A percentile compares a stretch with the other conserved stretches of the same genome.
Conservation (phyloP, 2,797 vertebrate genomes). For the Gallinago solitaria region DNA sequence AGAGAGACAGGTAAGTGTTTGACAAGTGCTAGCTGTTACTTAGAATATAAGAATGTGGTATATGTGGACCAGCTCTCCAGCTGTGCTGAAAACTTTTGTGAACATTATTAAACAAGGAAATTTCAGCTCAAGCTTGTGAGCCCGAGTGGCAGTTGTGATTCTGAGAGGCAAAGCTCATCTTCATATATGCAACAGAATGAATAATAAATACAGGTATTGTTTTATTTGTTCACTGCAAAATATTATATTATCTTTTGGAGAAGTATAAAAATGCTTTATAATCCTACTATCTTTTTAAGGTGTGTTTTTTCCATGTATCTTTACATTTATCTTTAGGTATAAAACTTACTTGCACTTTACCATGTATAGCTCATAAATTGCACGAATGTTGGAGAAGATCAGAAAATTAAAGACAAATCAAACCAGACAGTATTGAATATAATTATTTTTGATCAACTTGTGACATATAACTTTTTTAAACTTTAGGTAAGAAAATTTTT, state of each 20-base stretch:
- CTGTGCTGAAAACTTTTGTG: background rate
- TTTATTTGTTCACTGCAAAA: background rate
- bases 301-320: background rate
- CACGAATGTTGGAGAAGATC: background rate
- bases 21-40: background rate
- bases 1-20: slow-evolving; percentile 83
- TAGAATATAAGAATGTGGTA: background rate
- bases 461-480: background rate
- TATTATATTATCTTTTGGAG: background rate
- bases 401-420: background rate
- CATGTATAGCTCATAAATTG: background rate
- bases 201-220: background rate
- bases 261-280: background rate
- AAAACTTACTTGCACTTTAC: background rate
- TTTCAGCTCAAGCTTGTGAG: background rate
- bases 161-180: background rate
- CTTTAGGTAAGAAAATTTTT: background rate
- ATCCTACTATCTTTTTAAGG: background rate
- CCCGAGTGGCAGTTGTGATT: background rate
- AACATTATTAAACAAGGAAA: background rate
- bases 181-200: background rate
- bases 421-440: background rate
- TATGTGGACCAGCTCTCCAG: background rate
- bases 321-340: too few relatives aligned
- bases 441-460: background rate